phyloP scores from a whole-genome alignment of 53 echinoderm and acorn worm genomes.

The Luidia sarsii region DNA sequence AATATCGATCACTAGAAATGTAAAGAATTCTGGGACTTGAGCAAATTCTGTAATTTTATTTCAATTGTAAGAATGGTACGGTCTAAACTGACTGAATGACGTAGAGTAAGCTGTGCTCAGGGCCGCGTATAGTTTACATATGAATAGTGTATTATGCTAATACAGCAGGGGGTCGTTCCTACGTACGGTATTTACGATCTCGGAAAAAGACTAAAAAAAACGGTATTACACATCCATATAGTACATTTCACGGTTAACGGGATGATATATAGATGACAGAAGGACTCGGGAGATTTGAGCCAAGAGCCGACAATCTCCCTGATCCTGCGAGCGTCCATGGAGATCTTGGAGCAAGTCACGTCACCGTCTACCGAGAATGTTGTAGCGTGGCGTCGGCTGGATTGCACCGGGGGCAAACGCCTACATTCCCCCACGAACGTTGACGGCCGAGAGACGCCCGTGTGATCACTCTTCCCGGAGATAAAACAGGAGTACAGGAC shows the following conservation, averaged over 20 bases:
- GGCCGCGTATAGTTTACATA: constrained; percentile 12
- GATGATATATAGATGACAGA: too few species aligned
- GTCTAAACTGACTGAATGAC: constrained; percentile 19
- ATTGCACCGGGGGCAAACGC: neutral
- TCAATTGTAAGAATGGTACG: constrained; percentile 14
- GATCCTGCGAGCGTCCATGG: neutral
- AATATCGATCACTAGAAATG: too few species aligned
- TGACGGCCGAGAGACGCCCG: neutral
- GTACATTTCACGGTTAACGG: too few species aligned
- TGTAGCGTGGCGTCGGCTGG: too few species aligned
- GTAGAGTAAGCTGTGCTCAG: neutral
- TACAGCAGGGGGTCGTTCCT: neutral
- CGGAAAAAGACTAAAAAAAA: neutral
- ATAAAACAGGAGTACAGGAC: too few species aligned
- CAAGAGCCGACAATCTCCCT: neutral
- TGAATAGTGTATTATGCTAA: constrained; percentile 4
- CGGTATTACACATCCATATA: too few species aligned
- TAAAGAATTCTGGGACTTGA: too few species aligned
- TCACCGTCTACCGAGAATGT: neutral
- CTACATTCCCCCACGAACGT: neutral
- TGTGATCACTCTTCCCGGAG: neutral
- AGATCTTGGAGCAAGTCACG: neutral
- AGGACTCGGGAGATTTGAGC: too few species aligned
- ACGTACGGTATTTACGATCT: too few species aligned
- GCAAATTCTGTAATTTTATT: neutral